Conservation (phyloP, 2,888 invertebrate species). For the Caenorhabditis wallacei region DNA sequence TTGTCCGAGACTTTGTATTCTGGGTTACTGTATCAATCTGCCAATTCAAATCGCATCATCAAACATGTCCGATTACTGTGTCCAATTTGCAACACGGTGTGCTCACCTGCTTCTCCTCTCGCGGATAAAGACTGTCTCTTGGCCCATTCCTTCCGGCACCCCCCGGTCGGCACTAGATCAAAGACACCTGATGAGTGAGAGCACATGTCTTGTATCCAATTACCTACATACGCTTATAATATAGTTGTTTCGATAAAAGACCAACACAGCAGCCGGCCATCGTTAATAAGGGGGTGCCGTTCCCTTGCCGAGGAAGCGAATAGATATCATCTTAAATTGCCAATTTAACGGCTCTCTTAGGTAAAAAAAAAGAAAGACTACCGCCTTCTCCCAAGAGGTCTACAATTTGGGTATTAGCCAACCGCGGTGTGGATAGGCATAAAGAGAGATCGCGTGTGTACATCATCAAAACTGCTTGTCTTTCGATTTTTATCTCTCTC, state of each 20-base stretch:
- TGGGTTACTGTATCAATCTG: too few species aligned
- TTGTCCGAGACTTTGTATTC: too few species aligned
- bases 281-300: conserved; percentile 55
- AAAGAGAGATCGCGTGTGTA: conserved; percentile 16
- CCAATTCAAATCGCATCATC: too few species aligned
- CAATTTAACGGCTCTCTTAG: conserved; percentile 57
- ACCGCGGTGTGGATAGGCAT: background rate
- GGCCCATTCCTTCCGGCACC: background rate
- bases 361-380: conserved; percentile 21
- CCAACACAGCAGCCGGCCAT: conserved; percentile 20
- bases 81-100: conserved; percentile 35
- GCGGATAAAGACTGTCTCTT: conserved; percentile 10
- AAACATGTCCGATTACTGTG: conserved; percentile 10
- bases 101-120: conserved; percentile 17
- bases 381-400: conserved; percentile 14
- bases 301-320: conserved; percentile 17
- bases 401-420: conserved; percentile 7
- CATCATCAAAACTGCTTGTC: conserved; percentile 45
- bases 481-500: conserved; percentile 49
- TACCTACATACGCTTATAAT: conserved; percentile 43
- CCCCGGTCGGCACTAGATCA: conserved; percentile 25
- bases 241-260: conserved; percentile 1
- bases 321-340: conserved; percentile 51
- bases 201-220: conserved; percentile 68
- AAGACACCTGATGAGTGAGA: conserved; percentile 15